phyloP scores from a whole-genome alignment of 2,113 vertebrate species.

The Epinephelus moara region DNA sequence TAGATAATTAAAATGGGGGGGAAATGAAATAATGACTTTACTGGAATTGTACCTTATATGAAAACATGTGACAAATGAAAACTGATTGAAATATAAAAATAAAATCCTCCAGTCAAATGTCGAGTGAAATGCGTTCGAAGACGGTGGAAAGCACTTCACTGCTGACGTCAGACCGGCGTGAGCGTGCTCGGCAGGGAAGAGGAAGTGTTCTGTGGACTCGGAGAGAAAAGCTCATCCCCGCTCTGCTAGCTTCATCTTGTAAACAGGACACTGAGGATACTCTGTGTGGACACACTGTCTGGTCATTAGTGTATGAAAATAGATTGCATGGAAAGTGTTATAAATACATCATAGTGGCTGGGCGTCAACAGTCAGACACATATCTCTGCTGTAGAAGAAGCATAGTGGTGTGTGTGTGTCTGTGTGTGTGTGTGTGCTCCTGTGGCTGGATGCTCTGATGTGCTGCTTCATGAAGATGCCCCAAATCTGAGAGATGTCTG shows the following conservation, averaged over 20 bases:
- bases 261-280: conserved; percentile 56
- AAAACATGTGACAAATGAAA: too few relatives aligned
- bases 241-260: conserved; percentile 35
- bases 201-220: background rate
- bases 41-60: too few relatives aligned
- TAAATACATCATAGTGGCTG: conserved; percentile 24
- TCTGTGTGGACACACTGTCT: conserved; percentile 17
- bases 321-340: conserved; percentile 51
- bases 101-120: conserved; percentile 53
- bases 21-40: conserved; percentile 2
- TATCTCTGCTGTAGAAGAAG: conserved; percentile 22
- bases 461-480: conserved; percentile 21
- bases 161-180: background rate
- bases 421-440: background rate
- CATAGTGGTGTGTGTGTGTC: conserved; percentile 4
- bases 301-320: conserved; percentile 77
- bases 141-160: conserved; percentile 3
- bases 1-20: conserved; percentile 8
- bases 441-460: conserved; percentile 11
- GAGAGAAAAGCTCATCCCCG: background rate
- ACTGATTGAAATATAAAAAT: conserved; percentile 56
- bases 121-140: conserved; percentile 9
- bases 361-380: conserved; percentile 26
- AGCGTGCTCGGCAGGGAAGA: background rate
- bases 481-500: background rate